Base-by-base conservation (phyloP, 2,888 invertebrate species). In the Mimumesa dahlbomi region DNA sequence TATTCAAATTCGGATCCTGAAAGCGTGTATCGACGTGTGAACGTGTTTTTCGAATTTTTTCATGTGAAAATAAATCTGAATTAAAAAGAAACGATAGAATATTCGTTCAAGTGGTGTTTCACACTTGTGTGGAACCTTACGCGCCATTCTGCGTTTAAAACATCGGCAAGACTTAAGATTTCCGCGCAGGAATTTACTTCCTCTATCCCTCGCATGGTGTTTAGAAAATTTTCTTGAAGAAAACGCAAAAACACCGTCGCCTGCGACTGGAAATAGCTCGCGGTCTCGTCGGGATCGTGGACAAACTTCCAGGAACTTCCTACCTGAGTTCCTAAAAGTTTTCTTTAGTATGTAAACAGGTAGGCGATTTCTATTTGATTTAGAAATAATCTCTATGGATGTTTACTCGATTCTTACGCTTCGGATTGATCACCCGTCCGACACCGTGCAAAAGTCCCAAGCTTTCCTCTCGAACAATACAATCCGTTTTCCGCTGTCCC, bases 371-470 rank as follows among this genome's bases (percentile, higher is more conserved):
- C n/a, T n/a, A n/a, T n/a, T n/a, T n/a, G n/a, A n/a, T n/a, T n/a
- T 31, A 0, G 16, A 46, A 54, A 45, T 40, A 50, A 3, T 16
- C 14, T 43, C 21, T n/a, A 45, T 2, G 1, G 9, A 22, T 13
- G 9, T 16, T 43, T 7, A 31, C 19, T 6, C 4, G 11, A 5
- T 11, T 40, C 76, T 81, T 90, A 94, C 94, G 91, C 92, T 95
- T 95, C 34, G 95, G 95, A 90, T 95, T 94, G 34, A 95, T 91
- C 6, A 95, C 94, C 85, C 94, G 91, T 19, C 95, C 95, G 14
- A 95, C 90, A 0, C 94, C 94, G 89, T 95, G 95, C 84, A 95
- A 91, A 77, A 95, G 91, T 68, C 94, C 93, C 11, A 95, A 91
- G 36, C 92, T 92, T 89, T 95, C 94, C 87, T 94, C 94, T 77